Evolutionary conservation across 1,140 invertebrate genomes (phyloP).

Genomic region (Dryas iulia): DNA sequence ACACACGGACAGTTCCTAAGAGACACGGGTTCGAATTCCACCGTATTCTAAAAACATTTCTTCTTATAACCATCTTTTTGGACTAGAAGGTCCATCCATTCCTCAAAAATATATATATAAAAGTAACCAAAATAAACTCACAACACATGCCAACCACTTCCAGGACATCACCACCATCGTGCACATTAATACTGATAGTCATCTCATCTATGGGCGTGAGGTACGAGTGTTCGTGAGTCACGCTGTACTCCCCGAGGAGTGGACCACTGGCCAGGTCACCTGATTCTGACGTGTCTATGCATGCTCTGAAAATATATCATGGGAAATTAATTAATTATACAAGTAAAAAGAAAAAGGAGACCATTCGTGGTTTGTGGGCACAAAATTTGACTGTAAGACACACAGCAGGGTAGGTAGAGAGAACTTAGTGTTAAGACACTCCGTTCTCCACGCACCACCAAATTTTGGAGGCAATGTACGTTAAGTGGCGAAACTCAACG

Average conservation of each 20-base stretch:
- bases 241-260: constrained; percentile 91
- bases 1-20: no score
- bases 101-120: background rate
- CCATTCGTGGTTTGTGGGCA: no score
- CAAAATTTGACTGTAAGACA: no score
- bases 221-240: constrained; percentile 89
- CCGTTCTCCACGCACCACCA: no score
- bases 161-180: constrained; percentile 94
- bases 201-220: constrained; percentile 90
- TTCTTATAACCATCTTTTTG: no score
- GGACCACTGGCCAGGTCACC: constrained; percentile 90
- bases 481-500: no score
- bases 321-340: background rate
- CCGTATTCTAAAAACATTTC: no score
- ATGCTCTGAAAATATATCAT: constrained; percentile 82
- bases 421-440: no score
- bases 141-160: constrained; percentile 97
- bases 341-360: background rate
- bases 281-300: constrained; percentile 91
- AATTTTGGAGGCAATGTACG: no score
- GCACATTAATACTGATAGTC: constrained; percentile 95
- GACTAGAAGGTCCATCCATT: no score
- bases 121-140: constrained; percentile 80
- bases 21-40: no score
- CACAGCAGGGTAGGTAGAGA: no score